Base-by-base conservation (phyloP, 2,888 invertebrate genomes). In the Hymenopus coronatus region DNA sequence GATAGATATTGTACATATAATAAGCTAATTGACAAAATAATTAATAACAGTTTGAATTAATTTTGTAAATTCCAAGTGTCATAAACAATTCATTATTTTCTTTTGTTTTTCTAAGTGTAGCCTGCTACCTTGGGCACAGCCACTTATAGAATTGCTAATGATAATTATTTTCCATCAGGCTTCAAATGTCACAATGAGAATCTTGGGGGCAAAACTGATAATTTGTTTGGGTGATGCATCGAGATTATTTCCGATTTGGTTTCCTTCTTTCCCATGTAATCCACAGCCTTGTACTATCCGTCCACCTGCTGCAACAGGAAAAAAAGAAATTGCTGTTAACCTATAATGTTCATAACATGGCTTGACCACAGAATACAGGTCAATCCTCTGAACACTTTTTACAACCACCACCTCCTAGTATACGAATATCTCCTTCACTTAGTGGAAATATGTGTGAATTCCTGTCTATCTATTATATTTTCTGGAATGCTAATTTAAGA, bases 81-180 rank as follows among this genome's bases (percentile, higher is more conserved):
- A 89, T 89, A 88, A 90, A 84, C 40, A 85, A 84, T 87, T 15
- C 89, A 89, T 90, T 81, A 88, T 82, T 82, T 88, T 87, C 33
- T 82, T 28, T 12, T 33, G 30, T 28, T 28, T 70, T 84, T 83
- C 89, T 88, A 90, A 28, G 83, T 90, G 90, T 87, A 89, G 88
- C 87, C 90, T 89, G 81, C 9, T 30, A 70, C 20, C 20, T 82
- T 82, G 82, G 83, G 85, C 89, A 88, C 86, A 86, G 84, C 86
- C 28, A 30, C n/a, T 28, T 14, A 82, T 30, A 87, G 15, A 30
- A 82, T 28, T 88, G 27, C 28, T 30, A 86, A 7, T 83, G 28
- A 82, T 46, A 83, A 27, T 27, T 28, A 81, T 28, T 87, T 82
- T 87, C 82, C 87, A 87, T 82, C 40, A 82, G 82, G 87, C 87